Evolutionary conservation across 2,113 vertebrate genomes (phyloP).

Genomic region (Rhinoptilus africanus): DNA sequence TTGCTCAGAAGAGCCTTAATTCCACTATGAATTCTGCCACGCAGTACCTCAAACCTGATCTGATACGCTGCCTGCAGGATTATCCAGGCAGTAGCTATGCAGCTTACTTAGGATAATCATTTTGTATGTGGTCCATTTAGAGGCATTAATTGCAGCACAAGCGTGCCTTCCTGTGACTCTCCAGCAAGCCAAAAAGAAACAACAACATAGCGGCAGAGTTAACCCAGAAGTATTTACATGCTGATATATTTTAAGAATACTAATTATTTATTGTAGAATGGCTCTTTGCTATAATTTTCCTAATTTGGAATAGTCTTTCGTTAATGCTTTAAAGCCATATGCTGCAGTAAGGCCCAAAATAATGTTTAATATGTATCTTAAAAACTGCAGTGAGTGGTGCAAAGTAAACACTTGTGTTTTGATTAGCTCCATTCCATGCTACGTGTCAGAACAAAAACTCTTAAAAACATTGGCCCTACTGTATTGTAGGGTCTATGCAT

Average conservation of each 20-base stretch:
- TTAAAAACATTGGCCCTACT: constrained; percentile 40
- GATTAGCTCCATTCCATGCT: constrained; percentile 32
- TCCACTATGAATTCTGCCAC: background rate
- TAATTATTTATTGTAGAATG: constrained; percentile 39
- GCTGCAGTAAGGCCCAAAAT: constrained; percentile 17
- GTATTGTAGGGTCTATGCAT: constrained; percentile 28
- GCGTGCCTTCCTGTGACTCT: background rate
- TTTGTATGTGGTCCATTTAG: background rate
- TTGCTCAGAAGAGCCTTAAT: background rate
- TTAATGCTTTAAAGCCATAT: constrained; percentile 25
- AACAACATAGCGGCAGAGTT: background rate
- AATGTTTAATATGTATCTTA: constrained; percentile 17
- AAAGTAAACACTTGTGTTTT: constrained; percentile 56
- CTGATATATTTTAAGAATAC: constrained; percentile 41
- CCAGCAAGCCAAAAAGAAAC: background rate
- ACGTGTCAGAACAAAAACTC: constrained; percentile 54
- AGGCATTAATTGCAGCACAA: background rate
- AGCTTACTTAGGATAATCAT: background rate
- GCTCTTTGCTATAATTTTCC: constrained; percentile 37
- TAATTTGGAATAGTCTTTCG: constrained; percentile 34
- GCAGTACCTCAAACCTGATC: background rate
- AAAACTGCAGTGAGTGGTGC: background rate
- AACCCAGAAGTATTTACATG: background rate
- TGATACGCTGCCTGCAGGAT: background rate
- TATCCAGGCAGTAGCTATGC: background rate